phyloP scores from a whole-genome alignment of 2,113 vertebrate species.

The Glaucomys volans region DNA sequence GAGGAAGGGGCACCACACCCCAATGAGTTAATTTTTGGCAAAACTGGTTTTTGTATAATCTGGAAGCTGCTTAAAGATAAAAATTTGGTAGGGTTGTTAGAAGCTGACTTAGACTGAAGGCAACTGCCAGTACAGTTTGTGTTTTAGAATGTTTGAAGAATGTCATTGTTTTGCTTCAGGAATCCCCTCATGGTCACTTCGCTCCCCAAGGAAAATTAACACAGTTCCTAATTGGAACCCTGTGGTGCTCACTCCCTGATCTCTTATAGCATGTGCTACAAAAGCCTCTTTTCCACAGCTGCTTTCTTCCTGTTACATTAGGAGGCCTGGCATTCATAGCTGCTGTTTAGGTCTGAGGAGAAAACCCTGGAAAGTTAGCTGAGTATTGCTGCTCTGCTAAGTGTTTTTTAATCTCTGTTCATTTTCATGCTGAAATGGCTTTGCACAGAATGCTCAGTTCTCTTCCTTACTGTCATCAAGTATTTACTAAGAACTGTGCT shows the following conservation, averaged over 20 bases:
- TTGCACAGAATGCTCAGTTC: background rate
- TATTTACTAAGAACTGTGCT: background rate
- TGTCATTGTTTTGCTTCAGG: background rate
- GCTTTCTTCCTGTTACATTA: background rate
- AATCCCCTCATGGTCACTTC: background rate
- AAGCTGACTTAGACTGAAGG: background rate
- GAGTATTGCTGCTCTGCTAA: background rate
- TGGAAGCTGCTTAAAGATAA: constrained; percentile 11
- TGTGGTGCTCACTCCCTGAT: background rate
- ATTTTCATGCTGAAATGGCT: background rate
- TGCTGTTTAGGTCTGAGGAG: background rate
- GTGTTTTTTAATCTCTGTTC: background rate
- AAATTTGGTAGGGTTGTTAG: background rate
- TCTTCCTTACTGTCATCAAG: background rate
- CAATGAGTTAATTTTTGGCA: constrained; percentile 52
- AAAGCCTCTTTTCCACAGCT: background rate
- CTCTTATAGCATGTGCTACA: background rate
- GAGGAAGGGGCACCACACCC: background rate
- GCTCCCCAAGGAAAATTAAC: background rate
- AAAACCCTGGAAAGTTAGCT: background rate
- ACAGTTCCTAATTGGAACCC: background rate
- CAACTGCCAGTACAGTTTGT: background rate
- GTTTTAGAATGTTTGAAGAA: background rate
- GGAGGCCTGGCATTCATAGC: background rate
- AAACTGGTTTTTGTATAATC: background rate